Conservation (phyloP, 2,797 vertebrate species). For the Zalophus californianus region DNA sequence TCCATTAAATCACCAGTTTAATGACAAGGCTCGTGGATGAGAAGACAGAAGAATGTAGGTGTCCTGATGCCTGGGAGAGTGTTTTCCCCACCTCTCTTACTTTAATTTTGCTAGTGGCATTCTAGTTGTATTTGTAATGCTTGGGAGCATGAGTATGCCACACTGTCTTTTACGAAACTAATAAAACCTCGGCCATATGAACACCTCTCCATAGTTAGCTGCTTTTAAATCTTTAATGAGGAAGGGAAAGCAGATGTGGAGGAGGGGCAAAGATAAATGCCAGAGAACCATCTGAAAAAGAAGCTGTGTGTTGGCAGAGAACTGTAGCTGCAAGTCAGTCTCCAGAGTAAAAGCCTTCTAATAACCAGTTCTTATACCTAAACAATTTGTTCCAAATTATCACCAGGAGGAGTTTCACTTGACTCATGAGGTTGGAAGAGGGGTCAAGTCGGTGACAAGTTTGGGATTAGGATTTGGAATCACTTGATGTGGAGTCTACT, state of each 20-base stretch:
- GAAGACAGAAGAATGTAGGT: not conserved
- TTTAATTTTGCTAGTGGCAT: slow-evolving; percentile 19
- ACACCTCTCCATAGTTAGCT: not conserved
- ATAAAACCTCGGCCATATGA: not conserved
- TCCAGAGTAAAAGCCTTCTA: not conserved
- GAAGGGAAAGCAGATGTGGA: not conserved
- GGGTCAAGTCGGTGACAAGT: slow-evolving; percentile 3
- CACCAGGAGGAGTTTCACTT: slow-evolving; percentile 1
- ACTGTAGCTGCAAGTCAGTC: not conserved
- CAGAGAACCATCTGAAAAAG: not conserved
- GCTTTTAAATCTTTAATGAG: slow-evolving; percentile 41
- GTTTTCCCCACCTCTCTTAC: not conserved
- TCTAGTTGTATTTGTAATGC: slow-evolving; percentile 30
- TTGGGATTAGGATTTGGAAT: not conserved
- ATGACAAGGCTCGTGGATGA: not conserved
- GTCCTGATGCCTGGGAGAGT: not conserved
- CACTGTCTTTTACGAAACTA: slow-evolving; percentile 37
- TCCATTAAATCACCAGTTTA: not conserved
- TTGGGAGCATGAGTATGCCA: not conserved
- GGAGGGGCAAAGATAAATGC: not conserved
- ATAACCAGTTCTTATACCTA: not conserved
- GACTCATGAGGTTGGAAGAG: not conserved
- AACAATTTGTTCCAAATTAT: not conserved
- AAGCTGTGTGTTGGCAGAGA: not conserved
- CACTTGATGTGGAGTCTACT: not conserved